Conservation (phyloP, 2,888 invertebrate species). For the Halictus quadricinctus region DNA sequence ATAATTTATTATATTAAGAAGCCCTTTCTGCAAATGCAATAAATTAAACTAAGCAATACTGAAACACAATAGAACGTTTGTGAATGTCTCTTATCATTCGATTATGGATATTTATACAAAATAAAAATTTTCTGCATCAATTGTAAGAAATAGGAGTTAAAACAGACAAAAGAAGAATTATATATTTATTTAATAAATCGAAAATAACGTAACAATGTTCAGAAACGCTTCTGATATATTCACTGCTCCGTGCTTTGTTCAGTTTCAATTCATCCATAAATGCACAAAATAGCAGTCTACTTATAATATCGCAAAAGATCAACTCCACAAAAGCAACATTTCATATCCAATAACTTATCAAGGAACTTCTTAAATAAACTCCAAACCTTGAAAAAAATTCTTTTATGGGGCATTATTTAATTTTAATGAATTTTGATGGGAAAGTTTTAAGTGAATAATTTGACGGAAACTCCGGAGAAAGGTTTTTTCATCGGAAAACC, state of each 20-base stretch:
- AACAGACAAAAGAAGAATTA: not conserved
- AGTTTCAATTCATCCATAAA: not conserved
- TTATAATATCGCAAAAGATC: not conserved
- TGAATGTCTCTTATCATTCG: too few relatives aligned
- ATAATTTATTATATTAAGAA: too few relatives aligned
- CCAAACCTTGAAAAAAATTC: not conserved
- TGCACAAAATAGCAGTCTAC: not conserved
- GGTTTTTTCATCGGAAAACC: slow-evolving; percentile 16
- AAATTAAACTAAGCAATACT: too few relatives aligned
- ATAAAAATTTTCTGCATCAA: not conserved
- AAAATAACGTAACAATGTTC: not conserved
- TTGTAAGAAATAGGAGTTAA: not conserved
- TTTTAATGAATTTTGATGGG: not conserved
- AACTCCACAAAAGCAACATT: not conserved
- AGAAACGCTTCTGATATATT: not conserved
- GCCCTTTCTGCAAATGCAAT: too few relatives aligned
- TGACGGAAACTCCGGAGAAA: not conserved
- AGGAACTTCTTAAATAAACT: not conserved
- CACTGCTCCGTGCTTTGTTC: not conserved
- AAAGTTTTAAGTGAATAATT: slow-evolving; percentile 4
- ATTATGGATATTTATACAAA: too few relatives aligned
- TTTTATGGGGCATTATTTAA: not conserved
- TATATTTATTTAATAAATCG: not conserved
- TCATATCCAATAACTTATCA: not conserved
- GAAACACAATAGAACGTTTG: too few relatives aligned